Base-by-base conservation (phyloP, 2,888 invertebrate species). In the Vanessa cardui region DNA sequence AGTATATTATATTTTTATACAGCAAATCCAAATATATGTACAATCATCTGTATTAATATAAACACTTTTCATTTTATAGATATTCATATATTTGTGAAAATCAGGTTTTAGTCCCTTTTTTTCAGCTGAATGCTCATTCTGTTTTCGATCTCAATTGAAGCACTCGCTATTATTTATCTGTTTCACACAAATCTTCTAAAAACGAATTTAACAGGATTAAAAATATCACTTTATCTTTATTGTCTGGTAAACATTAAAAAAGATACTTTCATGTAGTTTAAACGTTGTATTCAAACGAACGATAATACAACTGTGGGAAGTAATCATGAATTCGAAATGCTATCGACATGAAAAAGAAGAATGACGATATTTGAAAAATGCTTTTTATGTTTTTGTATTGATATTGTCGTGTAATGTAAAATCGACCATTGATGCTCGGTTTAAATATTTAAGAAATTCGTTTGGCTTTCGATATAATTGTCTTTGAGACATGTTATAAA, bases 331-430 rank as follows among this genome's bases (percentile, higher is more conserved):
- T 59, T 26, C 59, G 45, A 45, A 15, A 56, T 31, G 54, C 46
- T 20, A 47, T 56, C 7, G 45, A 33, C 21, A 65, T 45, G 45
- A 65, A 2, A 9, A 12, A 39, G 39, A 12, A 39, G 12, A 33
- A 46, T 60, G 60, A 20, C 44, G 16, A 21, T 60, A 20, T 39
- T 56, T 56, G 9, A 56, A 16, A 39, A 39, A 39, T 39, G 39
- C 4, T 39, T 2, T 39, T 39, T 39, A 39, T 39, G 39, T 39
- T 39, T 26, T 21, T 6, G 18, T 18, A 16, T 21, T 47, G 58
- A 45, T 65, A 26, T 59, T 20, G 45, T 52, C 59, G 64, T 65
- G 31, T 46, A 52, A 60, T 65, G 65, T 60, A 52, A 46, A 58
- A 60, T 33, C 33, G 31, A 33, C 33, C 52, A 65, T 50, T 71